Evolutionary conservation across 2,888 invertebrate species (phyloP).

Genomic region (Leucophenga maculata): DNA sequence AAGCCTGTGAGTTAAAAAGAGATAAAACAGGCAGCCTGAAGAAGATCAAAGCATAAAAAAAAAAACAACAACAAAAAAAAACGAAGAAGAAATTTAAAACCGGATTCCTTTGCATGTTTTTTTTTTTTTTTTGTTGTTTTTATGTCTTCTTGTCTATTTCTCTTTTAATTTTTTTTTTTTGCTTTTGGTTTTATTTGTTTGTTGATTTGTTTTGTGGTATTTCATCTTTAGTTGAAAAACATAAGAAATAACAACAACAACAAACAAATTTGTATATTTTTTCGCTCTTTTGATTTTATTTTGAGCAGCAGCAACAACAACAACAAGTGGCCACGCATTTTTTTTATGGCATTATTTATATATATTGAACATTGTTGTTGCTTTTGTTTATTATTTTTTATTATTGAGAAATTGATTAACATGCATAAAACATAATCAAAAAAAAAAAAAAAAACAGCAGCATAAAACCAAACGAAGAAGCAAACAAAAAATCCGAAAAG

Average conservation of each 20-base stretch:
- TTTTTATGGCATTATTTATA: not conserved
- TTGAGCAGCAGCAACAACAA: slow-evolving; percentile 6
- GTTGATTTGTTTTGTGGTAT: not conserved
- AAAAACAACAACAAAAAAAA: no score
- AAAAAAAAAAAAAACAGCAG: no score
- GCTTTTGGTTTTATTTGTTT: not conserved
- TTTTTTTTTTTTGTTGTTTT: not conserved
- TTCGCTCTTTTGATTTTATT: not conserved
- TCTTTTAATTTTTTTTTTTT: not conserved
- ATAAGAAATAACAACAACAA: slow-evolving; percentile 29
- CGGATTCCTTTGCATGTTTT: slow-evolving; percentile 47
- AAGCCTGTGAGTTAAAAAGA: not conserved
- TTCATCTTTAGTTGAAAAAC: slow-evolving; percentile 21
- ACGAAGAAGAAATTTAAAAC: slow-evolving; percentile 59
- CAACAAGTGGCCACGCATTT: not conserved
- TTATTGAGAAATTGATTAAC: not conserved
- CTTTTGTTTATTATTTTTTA: slow-evolving; percentile 10
- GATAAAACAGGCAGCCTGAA: not conserved
- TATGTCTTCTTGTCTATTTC: not conserved
- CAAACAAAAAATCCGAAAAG: not conserved
- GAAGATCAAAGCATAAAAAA: slow-evolving; percentile 36
- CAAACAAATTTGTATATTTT: slow-evolving; percentile 10
- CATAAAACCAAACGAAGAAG: no score
- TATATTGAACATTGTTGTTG: no score
- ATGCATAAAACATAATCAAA: not conserved